phyloP scores from a whole-genome alignment of 2,113 vertebrate species.

The Andinoacara biseriatus region DNA sequence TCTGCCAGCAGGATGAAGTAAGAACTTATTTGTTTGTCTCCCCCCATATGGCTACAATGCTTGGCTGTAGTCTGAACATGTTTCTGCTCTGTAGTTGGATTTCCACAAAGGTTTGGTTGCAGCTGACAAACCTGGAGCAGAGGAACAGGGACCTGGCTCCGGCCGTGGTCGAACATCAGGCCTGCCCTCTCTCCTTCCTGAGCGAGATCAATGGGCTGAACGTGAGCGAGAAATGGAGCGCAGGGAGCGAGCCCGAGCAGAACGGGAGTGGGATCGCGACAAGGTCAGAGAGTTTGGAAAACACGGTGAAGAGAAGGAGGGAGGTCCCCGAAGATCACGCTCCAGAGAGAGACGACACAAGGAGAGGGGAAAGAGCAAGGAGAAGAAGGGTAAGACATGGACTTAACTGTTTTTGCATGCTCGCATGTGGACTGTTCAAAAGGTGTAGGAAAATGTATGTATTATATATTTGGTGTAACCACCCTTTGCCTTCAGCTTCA shows the following conservation, averaged over 20 bases:
- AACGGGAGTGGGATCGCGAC: conserved; percentile 93
- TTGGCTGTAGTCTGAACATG: not conserved
- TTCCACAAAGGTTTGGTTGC: conserved; percentile 86
- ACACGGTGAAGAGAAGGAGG: conserved; percentile 64
- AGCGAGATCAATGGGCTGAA: conserved; percentile 79
- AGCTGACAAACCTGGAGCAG: conserved; percentile 74
- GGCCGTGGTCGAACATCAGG: conserved; percentile 42
- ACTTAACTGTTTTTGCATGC: not conserved
- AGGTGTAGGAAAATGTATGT: no score
- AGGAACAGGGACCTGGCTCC: conserved; percentile 48
- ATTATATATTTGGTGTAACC: no score
- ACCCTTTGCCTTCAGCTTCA: no score
- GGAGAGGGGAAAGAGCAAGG: conserved; percentile 90
- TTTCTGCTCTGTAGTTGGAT: conserved; percentile 81
- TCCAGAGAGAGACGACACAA: conserved; percentile 86
- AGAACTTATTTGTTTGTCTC: not conserved
- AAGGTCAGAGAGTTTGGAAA: conserved; percentile 86
- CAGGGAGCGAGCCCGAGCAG: conserved; percentile 86
- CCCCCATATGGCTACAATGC: not conserved
- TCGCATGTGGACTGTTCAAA: no score
- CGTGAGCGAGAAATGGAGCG: conserved; percentile 87
- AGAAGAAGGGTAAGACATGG: conserved; percentile 85
- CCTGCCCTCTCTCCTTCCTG: conserved; percentile 66
- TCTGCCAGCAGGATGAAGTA: conserved; percentile 92
- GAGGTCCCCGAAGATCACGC: conserved; percentile 79